phyloP scores from a whole-genome alignment of 2,797 vertebrate genomes.

The Channallabes apus region DNA sequence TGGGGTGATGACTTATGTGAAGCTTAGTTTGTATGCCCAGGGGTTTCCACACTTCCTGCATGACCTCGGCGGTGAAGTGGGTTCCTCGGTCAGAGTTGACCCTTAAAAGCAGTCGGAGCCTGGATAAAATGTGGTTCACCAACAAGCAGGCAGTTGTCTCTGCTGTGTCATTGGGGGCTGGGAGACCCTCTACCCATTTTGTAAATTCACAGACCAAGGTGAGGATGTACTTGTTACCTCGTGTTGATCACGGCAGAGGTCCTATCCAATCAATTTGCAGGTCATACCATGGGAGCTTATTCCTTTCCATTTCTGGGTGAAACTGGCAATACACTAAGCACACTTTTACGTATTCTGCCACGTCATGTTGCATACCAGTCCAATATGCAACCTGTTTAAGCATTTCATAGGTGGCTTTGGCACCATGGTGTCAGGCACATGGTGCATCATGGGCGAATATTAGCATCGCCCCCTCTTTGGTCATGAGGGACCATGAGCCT shows the following conservation, averaged over 20 bases:
- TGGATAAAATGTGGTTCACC: slow-evolving; percentile 22
- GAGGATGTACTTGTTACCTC: slow-evolving; percentile 43
- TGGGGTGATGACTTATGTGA: slow-evolving; percentile 38
- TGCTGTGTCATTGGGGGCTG: slow-evolving; percentile 24
- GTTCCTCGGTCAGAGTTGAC: slow-evolving; percentile 36
- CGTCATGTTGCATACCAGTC: not conserved
- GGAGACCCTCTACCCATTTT: slow-evolving; percentile 30
- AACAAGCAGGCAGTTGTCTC: slow-evolving; percentile 1
- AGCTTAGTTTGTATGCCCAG: slow-evolving; percentile 23
- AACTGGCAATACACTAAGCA: slow-evolving; percentile 34
- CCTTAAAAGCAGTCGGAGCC: not conserved
- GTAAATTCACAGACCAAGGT: slow-evolving; percentile 26
- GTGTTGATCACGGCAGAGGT: not conserved
- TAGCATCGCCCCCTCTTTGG: not conserved
- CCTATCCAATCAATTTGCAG: slow-evolving; percentile 29
- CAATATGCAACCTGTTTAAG: slow-evolving; percentile 24
- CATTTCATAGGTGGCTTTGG: not conserved
- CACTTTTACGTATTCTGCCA: not conserved
- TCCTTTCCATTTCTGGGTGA: not conserved
- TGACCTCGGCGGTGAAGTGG: slow-evolving; percentile 17
- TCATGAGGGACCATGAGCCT: not conserved
- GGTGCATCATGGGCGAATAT: slow-evolving; percentile 4
- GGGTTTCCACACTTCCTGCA: slow-evolving; percentile 23
- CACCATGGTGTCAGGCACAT: not conserved
- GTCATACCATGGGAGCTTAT: slow-evolving; percentile 19